phyloP scores from a whole-genome alignment of 2,888 invertebrate species.

The Tanytarsus gracilentus region DNA sequence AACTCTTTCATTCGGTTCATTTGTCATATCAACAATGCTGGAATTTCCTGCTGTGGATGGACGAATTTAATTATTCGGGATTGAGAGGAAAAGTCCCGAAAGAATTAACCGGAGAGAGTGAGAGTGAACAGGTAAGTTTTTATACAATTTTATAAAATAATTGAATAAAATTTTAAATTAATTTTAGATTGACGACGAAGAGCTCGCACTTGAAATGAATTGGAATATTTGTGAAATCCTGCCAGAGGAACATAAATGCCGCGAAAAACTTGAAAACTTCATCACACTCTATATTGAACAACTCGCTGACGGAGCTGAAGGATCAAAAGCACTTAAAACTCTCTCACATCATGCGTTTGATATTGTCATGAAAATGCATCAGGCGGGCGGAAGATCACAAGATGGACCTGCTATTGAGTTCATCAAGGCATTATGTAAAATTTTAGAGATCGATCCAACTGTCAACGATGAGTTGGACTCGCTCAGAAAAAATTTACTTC shows the following conservation, averaged over 20 bases:
- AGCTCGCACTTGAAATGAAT: constrained; percentile 68
- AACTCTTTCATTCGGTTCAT: constrained; percentile 88
- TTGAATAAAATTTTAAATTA: constrained; percentile 21
- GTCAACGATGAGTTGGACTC: constrained; percentile 58
- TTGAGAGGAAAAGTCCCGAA: constrained; percentile 57
- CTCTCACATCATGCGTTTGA: constrained; percentile 40
- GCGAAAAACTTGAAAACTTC: constrained; percentile 40
- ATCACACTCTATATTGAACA: constrained; percentile 44
- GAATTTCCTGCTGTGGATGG: constrained; percentile 87
- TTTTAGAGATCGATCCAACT: constrained; percentile 54
- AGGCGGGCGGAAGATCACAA: constrained; percentile 40
- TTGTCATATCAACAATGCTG: constrained; percentile 78
- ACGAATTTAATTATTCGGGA: constrained; percentile 69
- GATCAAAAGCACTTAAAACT: constrained; percentile 37
- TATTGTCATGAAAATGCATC: constrained; percentile 38
- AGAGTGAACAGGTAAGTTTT: constrained; percentile 31
- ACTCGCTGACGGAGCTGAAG: constrained; percentile 36
- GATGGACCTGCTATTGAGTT: constrained; percentile 75
- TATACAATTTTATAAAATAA: not conserved
- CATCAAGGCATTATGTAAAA: constrained; percentile 79
- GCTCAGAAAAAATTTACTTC: constrained; percentile 66
- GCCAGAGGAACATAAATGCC: constrained; percentile 59
- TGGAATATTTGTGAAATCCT: constrained; percentile 83
- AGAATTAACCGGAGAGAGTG: constrained; percentile 50
- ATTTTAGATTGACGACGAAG: constrained; percentile 38